Evolutionary conservation across 2,797 vertebrate genomes (phyloP).

Genomic region (Myotis vivesi): DNA sequence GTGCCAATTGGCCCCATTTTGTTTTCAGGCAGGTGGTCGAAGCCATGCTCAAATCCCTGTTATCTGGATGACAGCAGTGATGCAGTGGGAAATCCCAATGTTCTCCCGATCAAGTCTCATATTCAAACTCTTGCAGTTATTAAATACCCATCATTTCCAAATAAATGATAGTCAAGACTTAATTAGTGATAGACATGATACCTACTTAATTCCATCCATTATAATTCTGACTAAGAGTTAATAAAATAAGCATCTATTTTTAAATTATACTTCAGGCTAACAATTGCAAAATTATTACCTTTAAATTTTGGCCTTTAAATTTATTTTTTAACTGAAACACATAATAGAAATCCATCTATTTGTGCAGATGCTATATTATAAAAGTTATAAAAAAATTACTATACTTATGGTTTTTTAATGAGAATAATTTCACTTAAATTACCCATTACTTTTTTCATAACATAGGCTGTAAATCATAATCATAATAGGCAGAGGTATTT

Average conservation of each 20-base stretch:
- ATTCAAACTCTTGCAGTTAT: neutral
- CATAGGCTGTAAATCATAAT: neutral
- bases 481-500: neutral
- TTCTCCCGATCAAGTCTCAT: neutral
- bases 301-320: neutral
- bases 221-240: neutral
- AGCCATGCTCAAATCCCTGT: neutral
- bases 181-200: neutral
- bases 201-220: neutral
- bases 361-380: neutral
- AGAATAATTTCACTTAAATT: neutral
- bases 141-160: neutral
- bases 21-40: constrained; percentile 54
- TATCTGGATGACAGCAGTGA: neutral
- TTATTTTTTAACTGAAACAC: neutral
- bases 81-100: neutral
- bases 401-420: neutral
- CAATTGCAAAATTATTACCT: neutral
- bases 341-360: neutral
- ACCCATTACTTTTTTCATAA: neutral
- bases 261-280: neutral
- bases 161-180: neutral
- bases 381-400: neutral
- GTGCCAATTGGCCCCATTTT: constrained; percentile 51
- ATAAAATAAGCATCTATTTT: neutral